A percentile compares a stretch with the other conserved stretches of the same genome.
These are phyloP conservation scores for Erebia palarica DNA, from an alignment of 2,888 invertebrate genomes.

Conservation along the genomic window DNA sequence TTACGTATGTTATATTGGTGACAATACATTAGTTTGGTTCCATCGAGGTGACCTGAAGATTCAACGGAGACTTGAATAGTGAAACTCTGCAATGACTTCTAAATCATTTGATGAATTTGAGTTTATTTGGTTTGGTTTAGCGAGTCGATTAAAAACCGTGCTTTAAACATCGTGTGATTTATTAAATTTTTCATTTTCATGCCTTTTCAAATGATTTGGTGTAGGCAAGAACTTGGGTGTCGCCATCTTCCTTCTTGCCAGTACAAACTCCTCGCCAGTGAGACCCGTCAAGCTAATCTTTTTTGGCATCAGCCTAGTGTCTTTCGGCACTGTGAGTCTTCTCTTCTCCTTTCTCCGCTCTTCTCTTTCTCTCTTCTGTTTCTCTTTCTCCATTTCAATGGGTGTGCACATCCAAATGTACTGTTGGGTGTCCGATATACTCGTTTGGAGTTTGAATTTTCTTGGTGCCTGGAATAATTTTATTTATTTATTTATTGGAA, in stretches of 20 bases:
- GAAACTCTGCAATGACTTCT: too few species aligned
- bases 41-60: too few species aligned
- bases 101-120: too few species aligned
- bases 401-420: slow-evolving; percentile 62
- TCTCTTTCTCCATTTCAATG: slow-evolving; percentile 22
- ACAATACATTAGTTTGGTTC: too few species aligned
- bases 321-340: slow-evolving; percentile 29
- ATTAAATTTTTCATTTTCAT: neutral
- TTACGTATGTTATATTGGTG: too few species aligned
- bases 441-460: slow-evolving; percentile 53
- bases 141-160: neutral
- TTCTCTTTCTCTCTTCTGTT: slow-evolving; percentile 31
- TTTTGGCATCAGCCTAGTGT: slow-evolving; percentile 48
- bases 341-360: slow-evolving; percentile 33
- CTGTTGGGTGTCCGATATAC: slow-evolving; percentile 51
- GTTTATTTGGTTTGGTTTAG: neutral
- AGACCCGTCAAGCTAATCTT: slow-evolving; percentile 50
- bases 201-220: slow-evolving; percentile 18
- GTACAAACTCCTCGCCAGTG: slow-evolving; percentile 51
- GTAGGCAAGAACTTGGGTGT: slow-evolving; percentile 59
- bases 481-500: too few species aligned
- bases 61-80: too few species aligned
- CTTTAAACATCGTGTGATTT: neutral
- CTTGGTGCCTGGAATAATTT: slow-evolving; percentile 50
- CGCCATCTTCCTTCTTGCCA: slow-evolving; percentile 58